Evolutionary conservation across 2,888 invertebrate species (phyloP), one percentile per base, ranked within the genome.

Genomic region (Oscheius sp.): DNA sequence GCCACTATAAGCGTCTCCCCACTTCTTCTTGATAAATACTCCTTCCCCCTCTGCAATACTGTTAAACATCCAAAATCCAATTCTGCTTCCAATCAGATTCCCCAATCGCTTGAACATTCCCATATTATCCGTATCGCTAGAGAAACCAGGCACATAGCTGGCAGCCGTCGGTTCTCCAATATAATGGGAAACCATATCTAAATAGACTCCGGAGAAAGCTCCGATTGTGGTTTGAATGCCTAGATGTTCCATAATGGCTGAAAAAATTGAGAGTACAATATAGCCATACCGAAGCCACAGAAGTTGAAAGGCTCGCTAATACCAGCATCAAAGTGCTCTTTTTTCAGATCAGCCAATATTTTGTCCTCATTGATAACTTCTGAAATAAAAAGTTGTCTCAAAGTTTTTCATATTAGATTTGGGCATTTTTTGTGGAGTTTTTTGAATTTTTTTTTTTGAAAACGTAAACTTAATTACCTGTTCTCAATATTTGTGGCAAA

Each of bases 241-340:
- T 5, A 65, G 36, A n/a, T 28, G 22, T 56, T 65, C 65, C 14
- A 54, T n/a, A 9, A 65, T 20, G 14, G 50, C 64, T 64, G 24
- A 5, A 64, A 32, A n/a, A 36, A 28, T 2, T n/a, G 36, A 36
- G 36, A n/a, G 8, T 36, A 36, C 8, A 36, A 9, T 14, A 36
- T 36, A 14, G 36, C 36, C 8, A 14, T 63, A 66, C 67, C 67
- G 14, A 67, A 47, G 14, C 59, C 59, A 36, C 67, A 67, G 28
- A 59, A 59, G 32, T 49, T 45, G 49, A 67, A 67, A 4, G 67
- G 67, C 36, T 67, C 67, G 17, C 14, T 59, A 20, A 67, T 57
- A 2, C 47, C 67, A 24, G 50, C 28, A 9, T 67, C 67, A 14
- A 47, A 67, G 1, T 67, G 45, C 26, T 67, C 66, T 20, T 38